A percentile compares a stretch with the other conserved stretches of the same genome.
phyloP scores from a whole-genome alignment of 2,113 vertebrate species.

The Opisthocomus hoazin region DNA sequence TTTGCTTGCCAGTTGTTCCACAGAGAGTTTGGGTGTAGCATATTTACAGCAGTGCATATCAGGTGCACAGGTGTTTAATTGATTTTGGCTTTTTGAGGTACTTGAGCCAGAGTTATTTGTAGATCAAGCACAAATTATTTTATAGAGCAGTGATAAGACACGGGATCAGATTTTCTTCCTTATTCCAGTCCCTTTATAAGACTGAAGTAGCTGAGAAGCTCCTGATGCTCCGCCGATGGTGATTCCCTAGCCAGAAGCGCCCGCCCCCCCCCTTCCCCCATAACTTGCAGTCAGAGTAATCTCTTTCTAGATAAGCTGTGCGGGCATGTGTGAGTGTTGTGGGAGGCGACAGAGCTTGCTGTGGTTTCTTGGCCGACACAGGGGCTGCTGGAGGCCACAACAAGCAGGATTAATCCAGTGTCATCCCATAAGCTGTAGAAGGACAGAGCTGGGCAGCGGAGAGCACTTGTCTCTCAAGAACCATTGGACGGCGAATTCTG shows the following conservation, averaged over 20 bases:
- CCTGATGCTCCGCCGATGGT: not conserved
- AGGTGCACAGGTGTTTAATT: not conserved
- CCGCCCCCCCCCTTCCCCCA: too few species aligned
- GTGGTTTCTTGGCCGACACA: not conserved
- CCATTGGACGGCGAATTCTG: not conserved
- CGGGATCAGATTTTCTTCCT: not conserved
- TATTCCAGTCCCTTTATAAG: not conserved
- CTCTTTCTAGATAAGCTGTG: not conserved
- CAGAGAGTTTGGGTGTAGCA: not conserved
- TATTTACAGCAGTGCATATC: not conserved
- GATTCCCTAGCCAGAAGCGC: not conserved
- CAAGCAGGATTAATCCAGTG: not conserved
- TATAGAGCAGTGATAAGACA: not conserved
- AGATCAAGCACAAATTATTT: not conserved
- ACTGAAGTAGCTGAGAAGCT: not conserved
- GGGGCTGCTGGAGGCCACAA: not conserved
- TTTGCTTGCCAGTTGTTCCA: not conserved
- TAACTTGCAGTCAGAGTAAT: not conserved
- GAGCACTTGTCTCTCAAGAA: not conserved
- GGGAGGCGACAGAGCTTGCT: not conserved
- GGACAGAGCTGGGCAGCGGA: not conserved
- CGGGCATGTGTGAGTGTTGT: not conserved
- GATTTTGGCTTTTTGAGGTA: not conserved
- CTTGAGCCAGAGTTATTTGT: not conserved
- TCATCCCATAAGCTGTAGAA: not conserved